Percentiles rank a stretch among this genome's conserved stretches.
phyloP scores from a whole-genome alignment of 2,888 invertebrate species.

The Ophion ellenae region DNA sequence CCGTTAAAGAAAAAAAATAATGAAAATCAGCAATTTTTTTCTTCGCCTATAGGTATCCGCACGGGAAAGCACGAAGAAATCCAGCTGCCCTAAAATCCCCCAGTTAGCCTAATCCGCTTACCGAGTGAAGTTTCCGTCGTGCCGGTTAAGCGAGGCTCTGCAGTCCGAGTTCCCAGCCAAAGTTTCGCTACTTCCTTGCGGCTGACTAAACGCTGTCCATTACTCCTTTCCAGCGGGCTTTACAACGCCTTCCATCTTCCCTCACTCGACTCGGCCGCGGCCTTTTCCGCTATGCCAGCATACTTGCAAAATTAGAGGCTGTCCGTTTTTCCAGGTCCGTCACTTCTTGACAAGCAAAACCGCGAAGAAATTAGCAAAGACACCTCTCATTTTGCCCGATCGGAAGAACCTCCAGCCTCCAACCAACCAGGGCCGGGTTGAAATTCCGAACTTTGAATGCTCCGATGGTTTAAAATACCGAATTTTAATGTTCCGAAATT shows the following conservation, averaged over 20 bases:
- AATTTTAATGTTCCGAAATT: no score
- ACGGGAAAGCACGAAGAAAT: conserved; percentile 26
- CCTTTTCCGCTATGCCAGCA: not conserved
- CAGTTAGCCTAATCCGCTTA: conserved; percentile 69
- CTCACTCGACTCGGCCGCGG: conserved; percentile 16
- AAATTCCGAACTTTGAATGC: no score
- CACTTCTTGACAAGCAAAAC: no score
- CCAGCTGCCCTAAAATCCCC: conserved; percentile 64
- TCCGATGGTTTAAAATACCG: no score
- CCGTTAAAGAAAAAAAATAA: no score
- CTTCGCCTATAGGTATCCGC: not conserved
- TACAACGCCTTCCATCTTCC: conserved; percentile 15
- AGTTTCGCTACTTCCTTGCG: conserved; percentile 62
- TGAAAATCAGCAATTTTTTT: no score
- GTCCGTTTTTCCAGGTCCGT: no score
- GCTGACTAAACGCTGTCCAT: conserved; percentile 66
- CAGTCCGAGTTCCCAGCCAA: conserved; percentile 56
- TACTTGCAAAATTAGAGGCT: no score
- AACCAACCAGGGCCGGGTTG: no score
- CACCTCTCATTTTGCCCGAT: no score
- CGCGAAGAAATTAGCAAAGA: no score
- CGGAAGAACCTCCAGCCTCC: no score
- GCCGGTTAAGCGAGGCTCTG: conserved; percentile 59
- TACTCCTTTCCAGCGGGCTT: conserved; percentile 54
- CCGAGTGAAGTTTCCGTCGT: conserved; percentile 62